Conservation (phyloP, 2,888 invertebrate species). For the Microplitis deprimator region DNA sequence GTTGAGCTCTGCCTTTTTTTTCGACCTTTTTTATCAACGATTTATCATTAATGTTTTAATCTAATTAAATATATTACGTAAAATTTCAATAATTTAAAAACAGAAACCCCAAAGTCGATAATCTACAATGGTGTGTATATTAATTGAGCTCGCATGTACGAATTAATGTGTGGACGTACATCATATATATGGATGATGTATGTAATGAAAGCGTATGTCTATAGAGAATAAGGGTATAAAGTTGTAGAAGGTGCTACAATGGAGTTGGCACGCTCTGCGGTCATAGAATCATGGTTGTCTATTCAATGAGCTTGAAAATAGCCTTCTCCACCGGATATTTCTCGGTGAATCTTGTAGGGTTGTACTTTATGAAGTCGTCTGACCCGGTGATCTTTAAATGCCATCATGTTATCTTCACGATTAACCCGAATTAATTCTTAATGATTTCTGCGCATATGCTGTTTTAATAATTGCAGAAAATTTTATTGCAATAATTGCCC, state of each 20-base stretch:
- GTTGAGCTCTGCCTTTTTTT: neutral
- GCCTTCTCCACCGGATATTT: constrained; percentile 68
- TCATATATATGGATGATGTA: constrained; percentile 28
- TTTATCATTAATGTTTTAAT: neutral
- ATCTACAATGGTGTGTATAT: neutral
- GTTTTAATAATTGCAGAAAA: neutral
- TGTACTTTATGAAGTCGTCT: constrained; percentile 66
- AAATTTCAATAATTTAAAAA: constrained; percentile 6
- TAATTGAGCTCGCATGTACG: constrained; percentile 7
- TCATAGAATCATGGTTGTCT: constrained; percentile 71
- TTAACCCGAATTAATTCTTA: constrained; percentile 6
- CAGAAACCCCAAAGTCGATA: neutral
- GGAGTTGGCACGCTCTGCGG: constrained; percentile 70
- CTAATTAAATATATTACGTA: neutral
- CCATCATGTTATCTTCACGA: constrained; percentile 41
- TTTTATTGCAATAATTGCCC: neutral
- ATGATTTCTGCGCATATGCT: neutral
- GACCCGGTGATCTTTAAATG: constrained; percentile 57
- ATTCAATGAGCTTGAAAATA: constrained; percentile 72
- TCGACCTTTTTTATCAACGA: neutral
- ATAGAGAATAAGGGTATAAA: constrained; percentile 64
- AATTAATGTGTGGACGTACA: neutral
- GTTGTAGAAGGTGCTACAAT: constrained; percentile 67
- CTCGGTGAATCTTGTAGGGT: constrained; percentile 59
- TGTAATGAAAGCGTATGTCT: constrained; percentile 38